Conservation (phyloP, 2,888 invertebrate species). For the Drosophila putrida region DNA sequence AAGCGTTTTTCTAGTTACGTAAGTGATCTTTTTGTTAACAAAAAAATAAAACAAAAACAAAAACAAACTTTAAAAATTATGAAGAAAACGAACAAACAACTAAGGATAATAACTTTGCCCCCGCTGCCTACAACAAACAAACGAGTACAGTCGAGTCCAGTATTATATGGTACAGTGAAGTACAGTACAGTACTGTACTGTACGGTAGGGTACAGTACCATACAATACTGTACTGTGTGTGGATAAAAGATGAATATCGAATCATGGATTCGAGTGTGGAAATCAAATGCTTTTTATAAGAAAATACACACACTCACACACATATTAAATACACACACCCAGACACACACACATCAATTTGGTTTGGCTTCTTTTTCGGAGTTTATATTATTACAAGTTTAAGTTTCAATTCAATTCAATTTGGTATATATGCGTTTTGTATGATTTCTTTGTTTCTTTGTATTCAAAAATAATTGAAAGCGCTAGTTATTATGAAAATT, state of each 20-base stretch:
- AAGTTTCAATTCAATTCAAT: slow-evolving; percentile 39
- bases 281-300: slow-evolving; percentile 15
- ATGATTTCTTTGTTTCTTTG: slow-evolving; percentile 58
- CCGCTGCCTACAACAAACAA: slow-evolving; percentile 17
- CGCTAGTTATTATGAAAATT: slow-evolving; percentile 33
- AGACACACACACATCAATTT: slow-evolving; percentile 6
- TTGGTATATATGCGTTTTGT: slow-evolving; percentile 44
- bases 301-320: not conserved
- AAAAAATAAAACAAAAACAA: slow-evolving; percentile 19
- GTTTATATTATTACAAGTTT: slow-evolving; percentile 25
- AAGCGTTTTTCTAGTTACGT: slow-evolving; percentile 68
- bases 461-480: slow-evolving; percentile 28
- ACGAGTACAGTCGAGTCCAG: not conserved
- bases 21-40: slow-evolving; percentile 55
- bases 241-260: not conserved
- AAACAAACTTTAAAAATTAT: not conserved
- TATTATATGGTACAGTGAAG: not conserved
- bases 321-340: not conserved
- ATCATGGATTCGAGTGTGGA: not conserved
- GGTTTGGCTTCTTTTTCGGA: slow-evolving; percentile 36
- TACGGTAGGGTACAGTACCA: not conserved
- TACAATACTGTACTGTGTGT: slow-evolving; percentile 5
- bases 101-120: slow-evolving; percentile 9
- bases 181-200: not conserved
- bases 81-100: slow-evolving; percentile 4